These are phyloP conservation scores for Coluber constrictor DNA, from an alignment of 2,797 vertebrate genomes.

Conservation along the genomic window DNA sequence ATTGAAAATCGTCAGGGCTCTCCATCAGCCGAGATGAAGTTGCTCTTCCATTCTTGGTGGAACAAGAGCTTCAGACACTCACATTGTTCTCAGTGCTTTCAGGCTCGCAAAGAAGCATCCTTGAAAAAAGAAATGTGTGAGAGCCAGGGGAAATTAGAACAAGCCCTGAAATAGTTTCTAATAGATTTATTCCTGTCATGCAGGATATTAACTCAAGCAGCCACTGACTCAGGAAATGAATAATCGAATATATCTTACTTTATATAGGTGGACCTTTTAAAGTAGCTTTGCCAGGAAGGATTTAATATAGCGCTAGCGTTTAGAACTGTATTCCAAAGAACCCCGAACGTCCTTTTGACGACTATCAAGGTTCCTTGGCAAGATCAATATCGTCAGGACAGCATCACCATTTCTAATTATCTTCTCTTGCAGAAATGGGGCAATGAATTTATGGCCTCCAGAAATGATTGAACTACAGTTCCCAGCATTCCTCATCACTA, in stretches of 20 bases:
- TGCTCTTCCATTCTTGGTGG: neutral
- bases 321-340: neutral
- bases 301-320: neutral
- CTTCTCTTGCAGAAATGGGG: neutral
- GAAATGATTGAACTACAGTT: neutral
- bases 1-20: slow-evolving; percentile 21
- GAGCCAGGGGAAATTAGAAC: neutral
- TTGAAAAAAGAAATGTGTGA: slow-evolving; percentile 16
- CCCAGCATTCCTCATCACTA: neutral
- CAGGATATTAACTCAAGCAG: neutral
- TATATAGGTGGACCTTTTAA: neutral
- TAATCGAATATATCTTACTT: neutral
- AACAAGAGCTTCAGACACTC: neutral
- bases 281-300: neutral
- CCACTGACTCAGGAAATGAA: neutral
- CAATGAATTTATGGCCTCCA: neutral
- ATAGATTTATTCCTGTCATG: neutral
- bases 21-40: neutral
- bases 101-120: neutral
- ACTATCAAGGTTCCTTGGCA: neutral
- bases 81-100: fast-evolving
- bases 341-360: neutral
- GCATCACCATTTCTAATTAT: neutral
- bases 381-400: neutral
- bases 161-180: neutral